Conservation (phyloP, 2,797 vertebrate genomes). For the Syngnathus acus region DNA sequence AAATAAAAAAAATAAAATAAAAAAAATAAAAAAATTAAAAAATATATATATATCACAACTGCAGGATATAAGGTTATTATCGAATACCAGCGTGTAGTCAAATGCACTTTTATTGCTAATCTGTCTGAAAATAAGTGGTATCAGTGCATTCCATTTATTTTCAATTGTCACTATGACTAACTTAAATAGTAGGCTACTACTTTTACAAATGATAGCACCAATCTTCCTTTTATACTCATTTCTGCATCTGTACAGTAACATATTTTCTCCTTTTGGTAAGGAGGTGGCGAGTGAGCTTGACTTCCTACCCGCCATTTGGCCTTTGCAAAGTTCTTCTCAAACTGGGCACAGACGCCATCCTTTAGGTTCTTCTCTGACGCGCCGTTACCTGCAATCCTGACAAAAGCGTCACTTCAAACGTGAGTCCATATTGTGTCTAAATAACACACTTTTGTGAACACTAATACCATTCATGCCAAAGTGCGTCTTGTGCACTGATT, state of each 20-base stretch:
- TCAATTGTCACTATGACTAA: not conserved
- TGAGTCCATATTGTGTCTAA: constrained; percentile 15
- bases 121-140: not conserved
- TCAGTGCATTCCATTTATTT: constrained; percentile 1
- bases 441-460: not conserved
- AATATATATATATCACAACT: too few relatives aligned
- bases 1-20: too few relatives aligned
- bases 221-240: not conserved
- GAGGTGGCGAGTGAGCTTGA: constrained; percentile 4
- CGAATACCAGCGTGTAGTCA: not conserved
- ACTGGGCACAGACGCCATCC: constrained; percentile 81
- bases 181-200: not conserved
- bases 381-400: constrained; percentile 78
- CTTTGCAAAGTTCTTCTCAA: constrained; percentile 87
- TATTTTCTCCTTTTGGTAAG: constrained; percentile 10
- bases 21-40: too few relatives aligned
- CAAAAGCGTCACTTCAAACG: constrained; percentile 17
- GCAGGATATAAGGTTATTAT: too few relatives aligned
- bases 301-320: constrained; percentile 82
- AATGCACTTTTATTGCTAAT: not conserved
- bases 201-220: not conserved
- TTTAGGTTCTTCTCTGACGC: constrained; percentile 83
- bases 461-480: constrained; percentile 77
- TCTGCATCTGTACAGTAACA: constrained; percentile 6
- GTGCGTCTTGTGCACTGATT: constrained; percentile 80